Conservation (phyloP, 2,113 vertebrate species). For the Plestiodon gilberti region DNA sequence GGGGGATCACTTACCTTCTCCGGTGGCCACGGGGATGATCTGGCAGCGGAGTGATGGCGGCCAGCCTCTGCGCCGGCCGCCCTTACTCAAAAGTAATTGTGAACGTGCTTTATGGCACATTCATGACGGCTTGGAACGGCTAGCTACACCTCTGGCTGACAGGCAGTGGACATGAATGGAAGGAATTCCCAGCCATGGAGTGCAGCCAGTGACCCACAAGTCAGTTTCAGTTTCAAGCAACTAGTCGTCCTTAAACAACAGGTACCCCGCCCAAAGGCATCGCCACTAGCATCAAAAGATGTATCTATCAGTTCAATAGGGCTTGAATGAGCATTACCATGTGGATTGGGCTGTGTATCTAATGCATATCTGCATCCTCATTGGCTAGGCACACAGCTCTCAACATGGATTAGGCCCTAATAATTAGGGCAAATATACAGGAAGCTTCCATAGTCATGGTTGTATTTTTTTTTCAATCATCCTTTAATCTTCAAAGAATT, state of each 20-base stretch:
- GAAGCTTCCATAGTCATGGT: slow-evolving; percentile 15
- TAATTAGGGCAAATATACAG: slow-evolving; percentile 16
- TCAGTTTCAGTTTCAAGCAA: background rate
- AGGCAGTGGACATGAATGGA: no score
- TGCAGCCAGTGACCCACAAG: background rate
- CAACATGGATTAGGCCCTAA: background rate
- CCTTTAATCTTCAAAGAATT: background rate
- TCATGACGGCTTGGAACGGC: no score
- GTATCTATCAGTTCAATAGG: background rate
- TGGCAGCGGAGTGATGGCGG: no score
- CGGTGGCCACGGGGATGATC: no score
- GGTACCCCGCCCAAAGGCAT: background rate
- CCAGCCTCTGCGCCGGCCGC: no score
- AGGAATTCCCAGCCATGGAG: background rate
- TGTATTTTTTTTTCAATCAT: slow-evolving; percentile 24
- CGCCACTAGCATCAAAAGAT: background rate
- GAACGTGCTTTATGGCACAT: no score
- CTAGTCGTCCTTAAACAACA: background rate
- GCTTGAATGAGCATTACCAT: background rate
- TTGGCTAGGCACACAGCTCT: background rate
- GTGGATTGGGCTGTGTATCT: background rate
- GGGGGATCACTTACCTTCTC: no score
- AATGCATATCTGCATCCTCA: background rate
- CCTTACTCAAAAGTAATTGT: no score
- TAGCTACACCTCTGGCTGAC: no score